Percentiles rank a stretch among this genome's conserved stretches.
Evolutionary conservation across 2,888 invertebrate species (phyloP).

Genomic region (Agapostemon virescens): DNA sequence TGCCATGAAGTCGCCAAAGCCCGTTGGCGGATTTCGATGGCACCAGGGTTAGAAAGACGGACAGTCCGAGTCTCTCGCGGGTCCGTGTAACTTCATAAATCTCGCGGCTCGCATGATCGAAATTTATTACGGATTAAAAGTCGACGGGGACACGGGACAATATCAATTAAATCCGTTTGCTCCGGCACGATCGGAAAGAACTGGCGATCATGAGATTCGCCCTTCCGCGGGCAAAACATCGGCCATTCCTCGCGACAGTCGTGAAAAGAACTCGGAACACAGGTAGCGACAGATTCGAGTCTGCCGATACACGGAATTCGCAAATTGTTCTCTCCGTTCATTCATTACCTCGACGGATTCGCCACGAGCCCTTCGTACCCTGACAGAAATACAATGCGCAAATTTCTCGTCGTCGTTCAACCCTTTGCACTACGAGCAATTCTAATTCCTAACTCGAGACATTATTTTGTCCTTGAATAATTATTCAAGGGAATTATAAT

Average conservation of each 20-base stretch:
- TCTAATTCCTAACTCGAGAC: too few relatives aligned
- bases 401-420: background rate
- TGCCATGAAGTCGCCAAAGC: constrained; percentile 56
- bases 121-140: constrained; percentile 77
- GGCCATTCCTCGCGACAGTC: constrained; percentile 40
- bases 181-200: constrained; percentile 40
- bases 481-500: too few relatives aligned
- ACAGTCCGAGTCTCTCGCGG: constrained; percentile 28
- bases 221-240: constrained; percentile 56
- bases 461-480: too few relatives aligned
- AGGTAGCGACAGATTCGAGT: constrained; percentile 55
- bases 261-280: constrained; percentile 34
- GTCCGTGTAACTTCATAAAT: constrained; percentile 73
- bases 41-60: constrained; percentile 52
- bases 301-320: background rate
- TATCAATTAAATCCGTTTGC: constrained; percentile 75
- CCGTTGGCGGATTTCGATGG: constrained; percentile 47
- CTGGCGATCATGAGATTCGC: constrained; percentile 54
- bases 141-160: constrained; percentile 67
- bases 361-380: too few relatives aligned
- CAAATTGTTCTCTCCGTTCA: background rate
- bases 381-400: too few relatives aligned
- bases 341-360: too few relatives aligned
- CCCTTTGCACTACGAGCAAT: too few relatives aligned
- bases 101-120: constrained; percentile 71